phyloP scores from a whole-genome alignment of 2,888 invertebrate genomes.

The Platycheirus rosarum region DNA sequence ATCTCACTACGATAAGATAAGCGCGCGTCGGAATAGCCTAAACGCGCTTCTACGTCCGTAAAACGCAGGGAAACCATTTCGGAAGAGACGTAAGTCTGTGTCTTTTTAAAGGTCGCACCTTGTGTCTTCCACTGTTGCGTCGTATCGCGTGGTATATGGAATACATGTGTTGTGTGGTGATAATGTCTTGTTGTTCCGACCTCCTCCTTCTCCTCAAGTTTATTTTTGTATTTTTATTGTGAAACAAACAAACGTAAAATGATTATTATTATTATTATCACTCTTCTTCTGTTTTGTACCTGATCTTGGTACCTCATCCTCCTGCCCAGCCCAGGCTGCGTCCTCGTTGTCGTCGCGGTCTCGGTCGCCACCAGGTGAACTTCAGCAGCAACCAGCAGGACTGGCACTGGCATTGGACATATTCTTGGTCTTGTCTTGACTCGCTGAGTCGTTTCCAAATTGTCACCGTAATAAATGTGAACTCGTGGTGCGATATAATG shows the following conservation, averaged over 20 bases:
- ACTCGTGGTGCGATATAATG: conserved; percentile 75
- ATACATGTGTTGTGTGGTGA: conserved; percentile 71
- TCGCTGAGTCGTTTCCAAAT: conserved; percentile 58
- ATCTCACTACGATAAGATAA: conserved; percentile 66
- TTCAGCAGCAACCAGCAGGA: no score
- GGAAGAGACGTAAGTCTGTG: not conserved
- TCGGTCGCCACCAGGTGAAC: conserved; percentile 55
- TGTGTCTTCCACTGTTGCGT: conserved; percentile 7
- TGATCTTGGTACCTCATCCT: conserved; percentile 25
- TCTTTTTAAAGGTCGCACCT: conserved; percentile 8
- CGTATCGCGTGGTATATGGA: conserved; percentile 52
- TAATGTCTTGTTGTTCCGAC: conserved; percentile 65
- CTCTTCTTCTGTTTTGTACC: conserved; percentile 68
- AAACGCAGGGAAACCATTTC: not conserved
- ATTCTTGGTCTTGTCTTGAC: conserved; percentile 1
- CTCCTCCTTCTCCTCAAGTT: not conserved
- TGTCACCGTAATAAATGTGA: conserved; percentile 75
- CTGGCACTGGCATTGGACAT: no score
- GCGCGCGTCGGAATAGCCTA: conserved; percentile 53
- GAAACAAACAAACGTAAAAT: conserved; percentile 72
- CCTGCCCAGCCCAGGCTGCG: conserved; percentile 13
- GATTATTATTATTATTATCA: conserved; percentile 74
- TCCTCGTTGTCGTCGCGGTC: conserved; percentile 22
- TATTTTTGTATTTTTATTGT: conserved; percentile 58
- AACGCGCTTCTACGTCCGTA: not conserved